Evolutionary conservation across 2,797 vertebrate species (phyloP), one percentile per base, ranked within the genome.

Genomic region (Acipenser transmontanus): DNA sequence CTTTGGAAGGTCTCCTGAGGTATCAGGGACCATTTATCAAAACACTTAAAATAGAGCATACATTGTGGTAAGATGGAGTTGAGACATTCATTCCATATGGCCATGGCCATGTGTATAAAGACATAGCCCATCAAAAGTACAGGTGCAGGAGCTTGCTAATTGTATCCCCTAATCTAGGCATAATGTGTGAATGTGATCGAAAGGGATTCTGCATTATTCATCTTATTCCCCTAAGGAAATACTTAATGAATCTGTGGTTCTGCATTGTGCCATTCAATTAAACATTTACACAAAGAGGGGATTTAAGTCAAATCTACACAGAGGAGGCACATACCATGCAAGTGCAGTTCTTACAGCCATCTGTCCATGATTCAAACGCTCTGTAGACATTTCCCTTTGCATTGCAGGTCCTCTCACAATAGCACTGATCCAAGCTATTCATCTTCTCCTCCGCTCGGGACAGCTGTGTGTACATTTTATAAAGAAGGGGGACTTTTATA

Each of bases 321-420:
- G 8, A 61, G 34, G 13, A 66, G 71, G 79, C 70, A 65, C 94
- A 50, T 91, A 98, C 96, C 93, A 84, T 88, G 92, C 96, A 98
- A 64, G 94, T 96, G 91, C 95, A 98, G 88, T 96, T 97, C 88
- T 89, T 97, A 82, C 96, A 98, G 87, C 95, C 96, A 71, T 97
- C 95, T 74, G 90, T 93, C 96, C 95, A 98, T 72, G 91, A 88
- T 74, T 97, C 94, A 67, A 93, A 92, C 79, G 98, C 95, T 79
- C 95, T 89, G 91, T 97, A 98, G 81, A 91, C 89, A 68, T 72
- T 84, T 74, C 93, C 94, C 81, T 96, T 98, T 88, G 90, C 80
- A 66, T 87, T 95, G 86, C 96, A 98, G 68, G 94, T 98, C 81
- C 93, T 91, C 84, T 98, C 96, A 88, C 96, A 98, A 81, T 96